Conservation (phyloP, 2,888 invertebrate species). For the Caenorhabditis angaria region DNA sequence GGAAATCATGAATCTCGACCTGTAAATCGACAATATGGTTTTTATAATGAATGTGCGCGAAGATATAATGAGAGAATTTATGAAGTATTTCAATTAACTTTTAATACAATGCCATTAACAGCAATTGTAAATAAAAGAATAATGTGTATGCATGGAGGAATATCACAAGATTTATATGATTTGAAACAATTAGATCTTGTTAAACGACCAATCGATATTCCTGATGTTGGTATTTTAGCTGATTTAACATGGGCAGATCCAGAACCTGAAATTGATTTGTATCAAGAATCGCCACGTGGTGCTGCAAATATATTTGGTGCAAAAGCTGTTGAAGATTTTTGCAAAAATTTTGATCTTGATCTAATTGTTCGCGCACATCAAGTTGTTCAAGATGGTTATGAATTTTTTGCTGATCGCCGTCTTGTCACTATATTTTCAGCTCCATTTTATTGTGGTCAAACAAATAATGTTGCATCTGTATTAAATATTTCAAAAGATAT, state of each 20-base stretch:
- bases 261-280: slow-evolving; percentile 49
- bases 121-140: slow-evolving; percentile 88
- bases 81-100: slow-evolving; percentile 74
- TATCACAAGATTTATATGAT: slow-evolving; percentile 59
- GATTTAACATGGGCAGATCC: slow-evolving; percentile 74
- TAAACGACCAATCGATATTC: slow-evolving; percentile 77
- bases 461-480: slow-evolving; percentile 55
- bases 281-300: slow-evolving; percentile 58
- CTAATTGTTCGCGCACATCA: slow-evolving; percentile 69
- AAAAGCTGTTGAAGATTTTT: slow-evolving; percentile 59
- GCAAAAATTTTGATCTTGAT: slow-evolving; percentile 58
- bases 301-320: slow-evolving; percentile 63
- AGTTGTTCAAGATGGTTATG: slow-evolving; percentile 81
- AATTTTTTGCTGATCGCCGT: slow-evolving; percentile 83
- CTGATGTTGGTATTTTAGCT: slow-evolving; percentile 75
- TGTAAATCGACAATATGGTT: slow-evolving; percentile 67
- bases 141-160: slow-evolving; percentile 82
- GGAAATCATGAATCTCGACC: slow-evolving; percentile 98
- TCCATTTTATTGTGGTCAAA: slow-evolving; percentile 86
- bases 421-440: slow-evolving; percentile 73
- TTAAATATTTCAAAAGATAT: slow-evolving; percentile 43
- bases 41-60: slow-evolving; percentile 78
- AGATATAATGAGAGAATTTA: slow-evolving; percentile 86
- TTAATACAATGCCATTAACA: slow-evolving; percentile 96
- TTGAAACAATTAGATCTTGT: slow-evolving; percentile 75